Base-by-base conservation (phyloP, 1,140 invertebrate species). In the Eubasilissa regina region DNA sequence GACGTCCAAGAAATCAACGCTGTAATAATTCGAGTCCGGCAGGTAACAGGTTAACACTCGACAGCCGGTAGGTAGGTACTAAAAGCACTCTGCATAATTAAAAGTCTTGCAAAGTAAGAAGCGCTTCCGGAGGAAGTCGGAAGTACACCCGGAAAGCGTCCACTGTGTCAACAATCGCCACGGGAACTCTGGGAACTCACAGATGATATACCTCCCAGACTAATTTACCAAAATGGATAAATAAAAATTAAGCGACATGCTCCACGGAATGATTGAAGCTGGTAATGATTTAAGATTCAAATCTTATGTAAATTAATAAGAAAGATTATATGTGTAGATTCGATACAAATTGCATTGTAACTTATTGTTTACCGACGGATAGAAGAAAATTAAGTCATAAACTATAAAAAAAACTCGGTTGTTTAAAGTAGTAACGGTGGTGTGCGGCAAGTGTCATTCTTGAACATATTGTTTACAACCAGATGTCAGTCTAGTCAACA, bases 41-140 rank as follows among this genome's bases (percentile, higher is more conserved):
- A n/a, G 13, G 6, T 8, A 45, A 10, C n/a, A 70, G 66, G 66
- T 70, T 47, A 70, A 21, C 35, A 51, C 8, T 17, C 15, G 12
- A 60, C 15, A 60, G 58, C 17, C 43, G 66, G 68, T 53, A 12
- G n/a, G 12, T 68, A 68, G 17, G 7, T 53, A 73, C 68, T 68
- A 58, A 72, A 79, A 79, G 73, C 79, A 77, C 75, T 80, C 77
- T 77, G 66, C 75, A 80, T 80, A 80, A 80, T 80, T 80, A 80
- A 80, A 80, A 80, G 55, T 75, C 64, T 48, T 45, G 60, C 55
- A 75, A 75, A 62, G 74, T 35, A 62, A 73, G 70, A 51, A 73
- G 19, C 21, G 43, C n/a, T 55, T 53, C 70, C 17, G 47, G 70
- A 15, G 43, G 66, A 25, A 62, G 66, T 51, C 21, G 51, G 21